Evolutionary conservation across 2,888 invertebrate species (phyloP), one percentile per base, ranked within the genome.

Genomic region (Drosophila niveifrons): DNA sequence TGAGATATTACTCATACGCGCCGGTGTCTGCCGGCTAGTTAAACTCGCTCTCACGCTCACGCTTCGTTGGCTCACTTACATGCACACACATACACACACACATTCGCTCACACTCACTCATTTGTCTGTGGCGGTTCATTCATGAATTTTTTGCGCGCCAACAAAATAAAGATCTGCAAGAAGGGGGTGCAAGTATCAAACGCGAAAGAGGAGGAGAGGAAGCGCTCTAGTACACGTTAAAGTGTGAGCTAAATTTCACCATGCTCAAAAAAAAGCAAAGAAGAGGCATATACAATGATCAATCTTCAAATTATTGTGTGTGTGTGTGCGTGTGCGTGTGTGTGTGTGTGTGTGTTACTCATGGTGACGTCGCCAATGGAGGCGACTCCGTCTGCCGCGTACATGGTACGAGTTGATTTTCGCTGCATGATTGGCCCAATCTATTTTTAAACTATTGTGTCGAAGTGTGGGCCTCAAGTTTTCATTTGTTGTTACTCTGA

Each of bases 1-100:
- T 81, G 41, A 66, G 66, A 89, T 78, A 89, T 90, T 90, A 90
- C 90, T 90, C 90, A 90, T 90, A 90, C 90, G 90, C 67, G 66
- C 68, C 63, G 56, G 70, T 78, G 82, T 73, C 82, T 75, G 80
- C 48, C 59, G 65, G 72, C 64, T 65, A 47, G 74, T 17, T 28
- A 57, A 61, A 23, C 44, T 17, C 50, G 67, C 80, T 67, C 73
- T 63, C 66, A 66, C 81, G 70, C 72, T 71, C 53, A n/a, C 47
- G 23, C 34, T 56, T 28, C 51, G 29, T 29, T 53, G 29, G 31
- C 28, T 13, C 55, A 28, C 56, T 28, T 34, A 56, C 72, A 53
- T 29, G 56, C 15, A 47, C 10, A 18, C 34, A n/a, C 13, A 39
- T 36, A 64, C 46, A 44, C 17, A 47, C 15, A 44, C 10, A 11